Conservation (phyloP, 2,888 invertebrate genomes). For the Andrena bucephala region DNA sequence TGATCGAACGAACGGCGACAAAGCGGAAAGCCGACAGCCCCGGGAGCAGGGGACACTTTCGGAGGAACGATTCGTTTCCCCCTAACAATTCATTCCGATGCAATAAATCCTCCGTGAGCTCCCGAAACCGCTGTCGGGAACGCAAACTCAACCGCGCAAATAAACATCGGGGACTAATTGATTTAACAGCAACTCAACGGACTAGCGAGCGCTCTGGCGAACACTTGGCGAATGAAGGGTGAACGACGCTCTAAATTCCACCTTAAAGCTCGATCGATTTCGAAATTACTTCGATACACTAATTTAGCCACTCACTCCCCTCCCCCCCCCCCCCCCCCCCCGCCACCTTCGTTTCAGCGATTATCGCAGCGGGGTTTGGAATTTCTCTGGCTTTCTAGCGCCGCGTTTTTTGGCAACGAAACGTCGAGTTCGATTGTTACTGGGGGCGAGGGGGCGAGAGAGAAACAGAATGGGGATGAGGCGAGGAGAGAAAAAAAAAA, state of each 20-base stretch:
- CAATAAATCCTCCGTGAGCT: constrained; percentile 20
- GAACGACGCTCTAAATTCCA: constrained; percentile 19
- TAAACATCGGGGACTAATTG: constrained; percentile 32
- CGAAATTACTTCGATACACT: constrained; percentile 5
- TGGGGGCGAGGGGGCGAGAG: background rate
- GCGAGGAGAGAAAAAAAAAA: constrained; percentile 18
- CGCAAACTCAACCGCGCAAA: constrained; percentile 10
- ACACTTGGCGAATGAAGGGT: background rate
- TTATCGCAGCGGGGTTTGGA: background rate
- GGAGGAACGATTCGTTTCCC: background rate
- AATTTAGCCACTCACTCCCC: constrained; percentile 3
- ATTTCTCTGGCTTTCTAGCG: background rate
- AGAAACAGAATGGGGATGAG: background rate
- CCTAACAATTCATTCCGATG: background rate
- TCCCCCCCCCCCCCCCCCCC: too few species aligned
- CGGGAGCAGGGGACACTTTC: background rate
- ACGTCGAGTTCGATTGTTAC: constrained; percentile 20
- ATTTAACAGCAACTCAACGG: constrained; percentile 25
- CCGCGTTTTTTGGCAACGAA: constrained; percentile 11
- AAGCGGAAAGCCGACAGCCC: background rate
- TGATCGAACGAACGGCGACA: background rate
- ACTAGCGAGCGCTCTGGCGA: constrained; percentile 3
- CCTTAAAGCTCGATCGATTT: constrained; percentile 25
- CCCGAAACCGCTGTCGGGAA: background rate
- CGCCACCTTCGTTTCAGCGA: background rate